These are phyloP conservation scores for Julus scandinavius DNA, from an alignment of 2,888 invertebrate genomes.

Conservation along the genomic window DNA sequence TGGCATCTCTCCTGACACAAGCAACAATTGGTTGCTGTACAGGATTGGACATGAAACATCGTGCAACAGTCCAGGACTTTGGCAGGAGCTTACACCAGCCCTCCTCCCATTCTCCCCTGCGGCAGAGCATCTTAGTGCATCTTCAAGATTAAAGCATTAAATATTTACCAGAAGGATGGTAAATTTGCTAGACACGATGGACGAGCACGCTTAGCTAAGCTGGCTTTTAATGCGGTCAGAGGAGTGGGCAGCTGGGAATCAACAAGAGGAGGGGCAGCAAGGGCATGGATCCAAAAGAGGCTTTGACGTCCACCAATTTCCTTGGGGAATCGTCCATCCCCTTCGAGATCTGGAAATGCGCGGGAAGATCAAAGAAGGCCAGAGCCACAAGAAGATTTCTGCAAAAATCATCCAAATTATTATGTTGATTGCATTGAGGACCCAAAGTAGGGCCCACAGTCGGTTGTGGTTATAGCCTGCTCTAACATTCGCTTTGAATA, in stretches of 20 bases:
- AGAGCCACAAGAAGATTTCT: too few relatives aligned
- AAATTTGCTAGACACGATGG: too few relatives aligned
- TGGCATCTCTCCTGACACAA: neutral
- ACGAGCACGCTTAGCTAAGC: neutral
- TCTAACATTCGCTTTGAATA: too few relatives aligned
- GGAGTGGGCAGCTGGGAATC: neutral
- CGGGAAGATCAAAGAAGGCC: neutral
- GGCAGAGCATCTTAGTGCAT: slow-evolving; percentile 19
- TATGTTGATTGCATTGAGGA: too few relatives aligned
- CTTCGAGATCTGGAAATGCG: neutral
- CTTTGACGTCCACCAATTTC: neutral
- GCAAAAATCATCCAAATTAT: too few relatives aligned
- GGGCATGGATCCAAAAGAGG: neutral
- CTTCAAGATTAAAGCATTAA: slow-evolving; percentile 1
- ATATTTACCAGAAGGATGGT: neutral
- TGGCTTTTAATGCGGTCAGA: slow-evolving; percentile 8
- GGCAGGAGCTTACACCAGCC: neutral
- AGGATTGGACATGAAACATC: neutral
- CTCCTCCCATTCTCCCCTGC: neutral
- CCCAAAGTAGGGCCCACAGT: too few relatives aligned
- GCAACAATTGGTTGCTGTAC: slow-evolving; percentile 19
- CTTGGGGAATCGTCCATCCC: neutral
- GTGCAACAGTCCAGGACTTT: too few relatives aligned
- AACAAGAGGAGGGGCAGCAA: neutral
- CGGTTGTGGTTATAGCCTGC: too few relatives aligned